These are phyloP conservation scores for Nycticorax nycticorax DNA, from an alignment of 2,113 vertebrate species.

Conservation along the genomic window DNA sequence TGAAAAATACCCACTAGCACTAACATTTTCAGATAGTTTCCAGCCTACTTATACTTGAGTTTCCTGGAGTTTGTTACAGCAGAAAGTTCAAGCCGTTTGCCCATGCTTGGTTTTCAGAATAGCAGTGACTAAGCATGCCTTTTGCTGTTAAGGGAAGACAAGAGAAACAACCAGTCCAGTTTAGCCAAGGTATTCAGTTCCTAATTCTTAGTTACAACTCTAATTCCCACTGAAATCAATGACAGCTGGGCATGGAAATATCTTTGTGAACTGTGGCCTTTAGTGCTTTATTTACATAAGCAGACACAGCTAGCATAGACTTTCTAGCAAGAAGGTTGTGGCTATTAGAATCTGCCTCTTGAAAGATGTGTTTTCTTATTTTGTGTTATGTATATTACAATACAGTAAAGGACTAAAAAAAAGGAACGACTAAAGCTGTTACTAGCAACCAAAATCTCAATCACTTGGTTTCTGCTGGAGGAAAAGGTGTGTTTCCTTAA, in stretches of 20 bases:
- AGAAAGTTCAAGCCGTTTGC: not conserved
- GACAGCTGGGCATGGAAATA: not conserved
- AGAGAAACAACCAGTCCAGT: not conserved
- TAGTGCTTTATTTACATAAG: not conserved
- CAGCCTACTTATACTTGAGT: not conserved
- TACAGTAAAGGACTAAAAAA: not conserved
- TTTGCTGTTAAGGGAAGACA: not conserved
- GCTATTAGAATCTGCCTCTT: not conserved
- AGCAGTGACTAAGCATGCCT: not conserved
- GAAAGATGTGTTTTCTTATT: not conserved
- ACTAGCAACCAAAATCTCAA: not conserved
- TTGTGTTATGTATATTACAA: not conserved
- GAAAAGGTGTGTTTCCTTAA: not conserved
- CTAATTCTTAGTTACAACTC: not conserved
- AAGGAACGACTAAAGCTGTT: not conserved
- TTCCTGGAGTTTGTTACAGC: not conserved
- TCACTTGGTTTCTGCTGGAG: not conserved
- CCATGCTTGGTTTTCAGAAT: not conserved
- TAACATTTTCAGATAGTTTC: not conserved
- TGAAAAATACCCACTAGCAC: conserved; percentile 14
- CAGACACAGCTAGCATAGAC: not conserved
- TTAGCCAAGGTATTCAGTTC: not conserved
- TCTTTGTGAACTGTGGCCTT: not conserved
- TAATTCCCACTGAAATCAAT: not conserved
- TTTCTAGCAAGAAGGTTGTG: not conserved